Evolutionary conservation across 2,113 vertebrate species (phyloP).

Genomic region (Caranx ignobilis): DNA sequence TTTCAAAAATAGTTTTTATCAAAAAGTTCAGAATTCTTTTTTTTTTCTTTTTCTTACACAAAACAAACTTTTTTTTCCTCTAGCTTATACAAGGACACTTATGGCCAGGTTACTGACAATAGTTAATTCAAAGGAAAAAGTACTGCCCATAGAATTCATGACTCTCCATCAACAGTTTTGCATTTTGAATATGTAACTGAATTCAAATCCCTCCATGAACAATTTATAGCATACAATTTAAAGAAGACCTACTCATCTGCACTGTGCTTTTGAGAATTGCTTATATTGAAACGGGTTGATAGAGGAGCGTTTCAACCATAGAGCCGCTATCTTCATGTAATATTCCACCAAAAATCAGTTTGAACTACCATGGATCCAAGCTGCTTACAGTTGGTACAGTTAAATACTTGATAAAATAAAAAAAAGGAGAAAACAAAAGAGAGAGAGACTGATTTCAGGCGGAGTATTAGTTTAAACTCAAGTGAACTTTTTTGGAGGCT

Average conservation of each 20-base stretch:
- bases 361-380: constrained; percentile 10
- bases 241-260: constrained; percentile 45
- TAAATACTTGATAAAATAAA: constrained; percentile 23
- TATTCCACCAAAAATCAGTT: constrained; percentile 6
- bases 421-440: not conserved
- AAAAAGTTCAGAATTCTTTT: constrained; percentile 73
- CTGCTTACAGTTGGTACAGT: constrained; percentile 15
- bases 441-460: constrained; percentile 24
- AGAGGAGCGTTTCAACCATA: constrained; percentile 19
- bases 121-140: constrained; percentile 48
- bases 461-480: constrained; percentile 11
- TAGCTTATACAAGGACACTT: constrained; percentile 85
- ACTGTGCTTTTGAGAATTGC: constrained; percentile 71
- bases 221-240: not conserved
- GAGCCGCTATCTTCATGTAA: not conserved
- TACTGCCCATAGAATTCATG: constrained; percentile 24
- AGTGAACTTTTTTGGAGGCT: not conserved
- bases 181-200: constrained; percentile 21
- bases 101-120: constrained; percentile 75
- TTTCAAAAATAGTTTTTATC: constrained; percentile 84
- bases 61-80: constrained; percentile 62
- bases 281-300: constrained; percentile 11
- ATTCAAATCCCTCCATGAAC: constrained; percentile 24
- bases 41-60: constrained; percentile 55
- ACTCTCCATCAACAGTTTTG: constrained; percentile 24